Conservation (phyloP, 2,888 invertebrate species). For the Xestia rhomboidea region DNA sequence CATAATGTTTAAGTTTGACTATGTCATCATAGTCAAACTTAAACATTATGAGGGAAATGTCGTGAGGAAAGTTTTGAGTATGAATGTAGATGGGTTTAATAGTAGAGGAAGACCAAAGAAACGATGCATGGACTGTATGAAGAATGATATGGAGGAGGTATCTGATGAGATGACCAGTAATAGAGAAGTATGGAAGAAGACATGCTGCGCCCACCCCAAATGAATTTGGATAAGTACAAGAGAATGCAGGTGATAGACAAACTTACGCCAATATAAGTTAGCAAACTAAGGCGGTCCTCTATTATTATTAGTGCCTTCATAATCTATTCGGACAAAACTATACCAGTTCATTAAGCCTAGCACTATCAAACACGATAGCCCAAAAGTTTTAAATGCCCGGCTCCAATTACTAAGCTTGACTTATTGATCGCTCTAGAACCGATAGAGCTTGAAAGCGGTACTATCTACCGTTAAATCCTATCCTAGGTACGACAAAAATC, state of each 20-base stretch:
- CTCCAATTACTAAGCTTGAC: slow-evolving; percentile 32
- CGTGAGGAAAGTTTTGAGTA: too few species aligned
- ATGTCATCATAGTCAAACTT: too few species aligned
- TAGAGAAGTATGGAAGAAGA: too few species aligned
- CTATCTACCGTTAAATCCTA: slow-evolving; percentile 37
- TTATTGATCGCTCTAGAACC: slow-evolving; percentile 25
- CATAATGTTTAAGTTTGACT: too few species aligned
- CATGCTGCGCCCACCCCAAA: too few species aligned
- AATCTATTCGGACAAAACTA: neutral
- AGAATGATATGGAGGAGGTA: too few species aligned
- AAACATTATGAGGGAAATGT: too few species aligned
- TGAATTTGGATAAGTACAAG: too few species aligned
- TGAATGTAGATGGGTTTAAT: too few species aligned
- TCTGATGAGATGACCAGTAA: too few species aligned
- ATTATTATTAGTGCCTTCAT: neutral
- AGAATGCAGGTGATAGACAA: neutral
- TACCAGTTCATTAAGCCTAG: slow-evolving; percentile 4
- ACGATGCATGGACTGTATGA: too few species aligned
- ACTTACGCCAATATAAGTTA: neutral
- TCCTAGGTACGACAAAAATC: slow-evolving; percentile 27
- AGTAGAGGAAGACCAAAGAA: too few species aligned
- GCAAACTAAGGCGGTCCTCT: neutral
- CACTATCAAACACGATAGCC: slow-evolving; percentile 20
- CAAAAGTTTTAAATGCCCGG: slow-evolving; percentile 31
- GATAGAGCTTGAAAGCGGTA: slow-evolving; percentile 22